Conservation (phyloP, 2,797 vertebrate genomes). For the Coendou prehensilis region DNA sequence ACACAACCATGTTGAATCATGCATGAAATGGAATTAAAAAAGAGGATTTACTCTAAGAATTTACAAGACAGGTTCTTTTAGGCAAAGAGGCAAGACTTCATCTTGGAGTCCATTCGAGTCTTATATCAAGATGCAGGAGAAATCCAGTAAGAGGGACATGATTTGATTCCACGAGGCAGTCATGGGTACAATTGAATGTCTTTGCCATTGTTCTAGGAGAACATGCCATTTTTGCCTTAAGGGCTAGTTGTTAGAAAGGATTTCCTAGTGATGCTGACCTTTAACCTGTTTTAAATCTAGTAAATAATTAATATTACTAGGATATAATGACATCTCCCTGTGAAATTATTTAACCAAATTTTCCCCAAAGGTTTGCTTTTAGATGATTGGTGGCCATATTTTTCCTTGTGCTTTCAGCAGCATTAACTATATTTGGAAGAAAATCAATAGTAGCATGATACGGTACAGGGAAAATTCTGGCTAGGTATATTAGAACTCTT, state of each 20-base stretch:
- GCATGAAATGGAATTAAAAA: neutral
- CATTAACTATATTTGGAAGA: neutral
- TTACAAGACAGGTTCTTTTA: neutral
- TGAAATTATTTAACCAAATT: neutral
- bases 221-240: neutral
- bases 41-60: neutral
- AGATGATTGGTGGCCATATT: neutral
- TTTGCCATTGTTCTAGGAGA: conserved; percentile 31
- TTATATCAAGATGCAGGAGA: conserved; percentile 79
- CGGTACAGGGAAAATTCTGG: neutral
- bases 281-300: neutral
- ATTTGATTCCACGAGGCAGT: conserved; percentile 67
- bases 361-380: neutral
- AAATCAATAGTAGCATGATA: neutral
- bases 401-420: neutral
- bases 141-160: conserved; percentile 52
- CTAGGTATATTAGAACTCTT: neutral
- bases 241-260: neutral
- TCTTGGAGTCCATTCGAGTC: neutral
- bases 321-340: neutral
- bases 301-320: neutral
- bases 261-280: neutral
- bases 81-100: neutral
- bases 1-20: neutral
- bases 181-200: conserved; percentile 82